Percentiles rank a stretch among this genome's conserved stretches.
Evolutionary conservation across 2,113 vertebrate genomes (phyloP).

Genomic region (Zingel zingel): DNA sequence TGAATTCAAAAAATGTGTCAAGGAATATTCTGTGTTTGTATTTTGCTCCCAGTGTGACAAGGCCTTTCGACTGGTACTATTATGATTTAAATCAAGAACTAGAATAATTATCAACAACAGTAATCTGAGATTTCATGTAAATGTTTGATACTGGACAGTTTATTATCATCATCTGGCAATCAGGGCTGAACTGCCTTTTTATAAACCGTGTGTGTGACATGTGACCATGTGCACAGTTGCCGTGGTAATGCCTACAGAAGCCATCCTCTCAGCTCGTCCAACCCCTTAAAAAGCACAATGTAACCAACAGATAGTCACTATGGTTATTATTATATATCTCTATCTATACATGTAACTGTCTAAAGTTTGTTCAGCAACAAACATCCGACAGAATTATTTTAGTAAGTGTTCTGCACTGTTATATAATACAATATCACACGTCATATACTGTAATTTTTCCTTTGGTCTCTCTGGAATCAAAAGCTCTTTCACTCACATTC

Average conservation of each 20-base stretch:
- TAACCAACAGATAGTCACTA: neutral
- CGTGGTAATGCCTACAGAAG: neutral
- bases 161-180: neutral
- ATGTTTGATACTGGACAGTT: neutral
- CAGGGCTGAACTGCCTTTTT: neutral
- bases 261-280: neutral
- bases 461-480: neutral
- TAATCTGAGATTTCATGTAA: neutral
- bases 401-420: neutral
- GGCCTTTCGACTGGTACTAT: too few species aligned
- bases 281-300: neutral
- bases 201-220: neutral
- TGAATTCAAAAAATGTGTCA: too few species aligned
- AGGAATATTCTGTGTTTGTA: too few species aligned
- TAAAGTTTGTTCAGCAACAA: neutral
- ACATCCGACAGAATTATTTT: neutral
- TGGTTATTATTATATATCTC: neutral
- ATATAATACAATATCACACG: neutral
- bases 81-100: too few species aligned
- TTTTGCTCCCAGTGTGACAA: too few species aligned
- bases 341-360: too few species aligned
- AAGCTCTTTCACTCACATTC: constrained; percentile 5
- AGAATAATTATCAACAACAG: too few species aligned
- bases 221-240: neutral
- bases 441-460: neutral